Evolutionary conservation across 2,888 invertebrate species (phyloP), one percentile per base, ranked within the genome.

Genomic region (Crocallis elinguaria): DNA sequence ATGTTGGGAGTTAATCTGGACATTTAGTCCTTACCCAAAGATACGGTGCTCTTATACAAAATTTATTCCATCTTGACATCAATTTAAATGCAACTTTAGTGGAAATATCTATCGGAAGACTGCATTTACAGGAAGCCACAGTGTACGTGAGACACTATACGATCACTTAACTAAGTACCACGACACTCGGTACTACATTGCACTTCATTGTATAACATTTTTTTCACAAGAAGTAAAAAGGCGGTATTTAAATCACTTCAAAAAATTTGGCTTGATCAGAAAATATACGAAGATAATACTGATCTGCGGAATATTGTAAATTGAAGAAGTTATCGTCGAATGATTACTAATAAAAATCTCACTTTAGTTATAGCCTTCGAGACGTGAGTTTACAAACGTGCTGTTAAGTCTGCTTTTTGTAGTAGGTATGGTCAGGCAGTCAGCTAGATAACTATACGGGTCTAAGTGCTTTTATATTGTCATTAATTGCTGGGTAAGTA

Each of bases 51-150:
- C 66, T 54, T 61, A 62, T 57, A 67, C 59, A 57, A 60, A 67
- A 69, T 71, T 65, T 62, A 64, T 66, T 62, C 68, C 58, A 63
- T 64, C 63, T 66, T 72, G 79, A 85, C 79, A 84, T 78, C 78
- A 77, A 83, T 79, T 83, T 86, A 86, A 90, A 89, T 88, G 88
- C 88, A 85, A 82, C 78, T 79, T 81, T 77, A 84, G 84, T 83
- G 82, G 87, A 87, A 87, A 88, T 77, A 89, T 78, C 88, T 89
- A 89, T 86, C 88, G 91, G 91, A 91, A 91, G 91, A 91, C 91
- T 88, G 88, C 81, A 82, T 84, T 89, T 77, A 84, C 82, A 88
- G 91, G 90, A 91, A 91, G 90, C 90, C 90, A 89, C 85, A 79
- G 83, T 82, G 84, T 84, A 82, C 74, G 77, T 79, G 84, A 81